Conservation (phyloP, 2,888 invertebrate species). For the Creontiades dilutus region DNA sequence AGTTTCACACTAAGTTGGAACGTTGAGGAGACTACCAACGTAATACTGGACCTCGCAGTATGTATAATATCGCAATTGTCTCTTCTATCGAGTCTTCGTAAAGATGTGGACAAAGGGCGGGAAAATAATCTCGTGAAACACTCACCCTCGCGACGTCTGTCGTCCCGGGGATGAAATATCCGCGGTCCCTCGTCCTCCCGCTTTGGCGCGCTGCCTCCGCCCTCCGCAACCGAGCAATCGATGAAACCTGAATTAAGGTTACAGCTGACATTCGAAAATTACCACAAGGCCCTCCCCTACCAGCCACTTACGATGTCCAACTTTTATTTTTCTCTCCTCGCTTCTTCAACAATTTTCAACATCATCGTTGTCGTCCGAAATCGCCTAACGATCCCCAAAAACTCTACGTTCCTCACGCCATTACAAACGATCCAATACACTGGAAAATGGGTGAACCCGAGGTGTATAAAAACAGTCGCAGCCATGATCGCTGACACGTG, state of each 20-base stretch:
- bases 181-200: not conserved
- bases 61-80: no score
- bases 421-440: not conserved
- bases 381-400: not conserved
- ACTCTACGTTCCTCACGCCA: no score
- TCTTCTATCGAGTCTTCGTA: no score
- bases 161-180: not conserved
- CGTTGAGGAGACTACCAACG: no score
- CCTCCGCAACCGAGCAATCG: slow-evolving; percentile 48
- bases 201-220: slow-evolving; percentile 16
- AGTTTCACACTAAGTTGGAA: no score
- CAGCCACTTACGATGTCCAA: not conserved
- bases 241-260: slow-evolving; percentile 71
- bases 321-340: no score
- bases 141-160: slow-evolving; percentile 28
- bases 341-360: no score
- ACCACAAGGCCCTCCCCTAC: not conserved
- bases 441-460: not conserved
- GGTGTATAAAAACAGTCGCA: slow-evolving; percentile 19
- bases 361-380: no score
- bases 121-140: not conserved
- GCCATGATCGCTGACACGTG: slow-evolving; percentile 35
- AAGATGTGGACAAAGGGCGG: not conserved
- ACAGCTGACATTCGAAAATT: slow-evolving; percentile 52
- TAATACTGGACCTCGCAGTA: no score